These are phyloP conservation scores for Leptoclinus maculatus DNA, from an alignment of 2,797 vertebrate genomes.

Conservation along the genomic window DNA sequence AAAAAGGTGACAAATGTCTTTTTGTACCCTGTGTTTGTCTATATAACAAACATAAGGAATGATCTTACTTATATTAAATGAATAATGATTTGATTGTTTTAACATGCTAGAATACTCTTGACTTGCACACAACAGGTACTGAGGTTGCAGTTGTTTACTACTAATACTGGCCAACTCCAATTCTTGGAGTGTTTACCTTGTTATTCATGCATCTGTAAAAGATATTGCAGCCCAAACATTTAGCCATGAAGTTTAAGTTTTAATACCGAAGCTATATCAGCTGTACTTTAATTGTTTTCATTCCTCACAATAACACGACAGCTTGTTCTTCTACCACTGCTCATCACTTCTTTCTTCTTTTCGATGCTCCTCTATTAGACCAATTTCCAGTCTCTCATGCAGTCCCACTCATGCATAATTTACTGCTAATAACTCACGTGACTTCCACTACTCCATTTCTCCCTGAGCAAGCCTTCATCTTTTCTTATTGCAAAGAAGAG, in stretches of 20 bases:
- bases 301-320: constrained; percentile 27
- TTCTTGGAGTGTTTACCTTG: neutral
- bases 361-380: constrained; percentile 37
- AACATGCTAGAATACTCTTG: neutral
- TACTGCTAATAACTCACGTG: constrained; percentile 56
- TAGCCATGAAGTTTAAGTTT: constrained; percentile 22
- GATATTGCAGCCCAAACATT: constrained; percentile 17
- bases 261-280: constrained; percentile 24
- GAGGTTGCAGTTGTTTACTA: constrained; percentile 12
- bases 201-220: neutral
- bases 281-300: constrained; percentile 45
- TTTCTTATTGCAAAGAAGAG: constrained; percentile 51
- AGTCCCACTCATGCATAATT: constrained; percentile 65
- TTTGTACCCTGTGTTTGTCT: too few relatives aligned
- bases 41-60: too few relatives aligned
- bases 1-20: neutral
- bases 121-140: neutral
- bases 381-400: constrained; percentile 50
- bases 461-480: constrained; percentile 40
- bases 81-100: neutral
- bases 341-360: constrained; percentile 38
- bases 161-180: neutral
- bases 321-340: constrained; percentile 20
- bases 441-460: constrained; percentile 34
- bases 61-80: neutral